phyloP scores from a whole-genome alignment of 2,888 invertebrate genomes.

The Automeris io region DNA sequence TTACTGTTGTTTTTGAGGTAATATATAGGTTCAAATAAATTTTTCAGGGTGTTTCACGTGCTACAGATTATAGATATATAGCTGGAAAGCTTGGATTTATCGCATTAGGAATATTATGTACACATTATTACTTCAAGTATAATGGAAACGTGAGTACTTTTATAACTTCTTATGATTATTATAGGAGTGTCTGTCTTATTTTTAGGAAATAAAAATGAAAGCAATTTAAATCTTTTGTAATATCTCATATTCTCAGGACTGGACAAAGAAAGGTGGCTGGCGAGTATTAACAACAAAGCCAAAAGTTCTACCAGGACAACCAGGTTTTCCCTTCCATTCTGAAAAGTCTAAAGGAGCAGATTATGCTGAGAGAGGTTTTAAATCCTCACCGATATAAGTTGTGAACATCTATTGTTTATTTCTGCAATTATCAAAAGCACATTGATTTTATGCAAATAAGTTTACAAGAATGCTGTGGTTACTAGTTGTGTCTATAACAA shows the following conservation, averaged over 20 bases:
- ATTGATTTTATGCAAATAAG: constrained; percentile 2
- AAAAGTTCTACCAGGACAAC: constrained; percentile 81
- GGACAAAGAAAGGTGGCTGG: constrained; percentile 87
- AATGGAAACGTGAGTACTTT: constrained; percentile 81
- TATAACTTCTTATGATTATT: not conserved
- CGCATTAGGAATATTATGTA: constrained; percentile 64
- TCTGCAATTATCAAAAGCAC: not conserved
- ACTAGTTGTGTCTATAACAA: too few relatives aligned
- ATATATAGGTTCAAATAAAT: not conserved
- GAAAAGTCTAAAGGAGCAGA: constrained; percentile 77
- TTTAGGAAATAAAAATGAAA: not conserved
- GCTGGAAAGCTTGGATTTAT: constrained; percentile 79
- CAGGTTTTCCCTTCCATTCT: constrained; percentile 80
- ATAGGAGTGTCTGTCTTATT: not conserved
- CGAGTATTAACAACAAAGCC: constrained; percentile 75
- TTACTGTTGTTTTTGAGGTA: too few relatives aligned
- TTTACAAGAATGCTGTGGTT: too few relatives aligned
- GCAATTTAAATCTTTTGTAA: not conserved
- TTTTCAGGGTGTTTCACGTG: constrained; percentile 77
- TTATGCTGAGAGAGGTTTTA: constrained; percentile 85
- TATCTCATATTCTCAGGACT: constrained; percentile 74
- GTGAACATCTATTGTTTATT: not conserved
- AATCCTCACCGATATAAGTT: constrained; percentile 74
- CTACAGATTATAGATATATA: constrained; percentile 76
- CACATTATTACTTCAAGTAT: constrained; percentile 89